phyloP scores from a whole-genome alignment of 2,888 invertebrate species.

The Eupithecia insigniata region DNA sequence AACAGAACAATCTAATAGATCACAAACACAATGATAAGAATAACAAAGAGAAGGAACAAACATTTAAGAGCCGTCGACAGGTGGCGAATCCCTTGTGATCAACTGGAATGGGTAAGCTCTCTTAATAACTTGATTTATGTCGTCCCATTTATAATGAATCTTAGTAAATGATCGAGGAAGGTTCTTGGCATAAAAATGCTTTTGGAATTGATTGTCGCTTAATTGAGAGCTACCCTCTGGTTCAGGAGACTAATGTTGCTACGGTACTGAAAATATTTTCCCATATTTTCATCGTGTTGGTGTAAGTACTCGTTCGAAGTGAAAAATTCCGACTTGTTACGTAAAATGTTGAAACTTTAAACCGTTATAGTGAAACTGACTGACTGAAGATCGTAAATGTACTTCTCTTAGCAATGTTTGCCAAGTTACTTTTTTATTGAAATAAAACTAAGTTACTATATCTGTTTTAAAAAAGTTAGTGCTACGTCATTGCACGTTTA shows the following conservation, averaged over 20 bases:
- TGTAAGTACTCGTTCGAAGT: neutral
- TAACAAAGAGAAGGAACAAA: slow-evolving; percentile 50
- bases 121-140: slow-evolving; percentile 36
- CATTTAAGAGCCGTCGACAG: slow-evolving; percentile 59
- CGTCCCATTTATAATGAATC: slow-evolving; percentile 18
- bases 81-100: slow-evolving; percentile 48
- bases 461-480: too few species aligned
- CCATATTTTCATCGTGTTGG: neutral
- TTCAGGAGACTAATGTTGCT: slow-evolving; percentile 40
- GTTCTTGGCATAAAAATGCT: slow-evolving; percentile 13
- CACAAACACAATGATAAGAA: slow-evolving; percentile 45
- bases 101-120: slow-evolving; percentile 44
- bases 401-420: neutral
- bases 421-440: neutral
- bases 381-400: neutral
- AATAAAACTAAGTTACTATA: too few species aligned
- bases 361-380: neutral
- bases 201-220: slow-evolving; percentile 15
- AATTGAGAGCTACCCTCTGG: slow-evolving; percentile 41
- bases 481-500: neutral
- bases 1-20: slow-evolving; percentile 52
- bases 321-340: neutral
- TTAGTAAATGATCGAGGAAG: slow-evolving; percentile 20
- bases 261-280: slow-evolving; percentile 2
- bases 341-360: neutral